These are phyloP conservation scores for Harpegnathos saltator DNA, from an alignment of 1,140 invertebrate genomes.

Conservation along the genomic window DNA sequence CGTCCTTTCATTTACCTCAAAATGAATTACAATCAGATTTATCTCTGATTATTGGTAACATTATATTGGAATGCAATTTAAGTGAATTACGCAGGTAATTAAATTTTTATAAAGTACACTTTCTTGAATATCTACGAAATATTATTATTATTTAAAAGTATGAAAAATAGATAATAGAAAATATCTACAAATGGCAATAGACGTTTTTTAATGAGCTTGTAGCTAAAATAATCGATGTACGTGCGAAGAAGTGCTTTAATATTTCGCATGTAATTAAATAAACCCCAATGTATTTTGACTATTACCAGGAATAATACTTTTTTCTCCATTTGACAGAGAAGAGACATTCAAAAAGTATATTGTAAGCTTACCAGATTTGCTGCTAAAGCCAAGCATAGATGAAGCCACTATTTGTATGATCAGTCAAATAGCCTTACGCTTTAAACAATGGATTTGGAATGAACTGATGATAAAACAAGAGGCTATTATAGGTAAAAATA, in stretches of 20 bases:
- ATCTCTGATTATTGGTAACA: slow-evolving; percentile 82
- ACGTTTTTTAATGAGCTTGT: no score
- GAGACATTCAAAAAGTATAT: slow-evolving; percentile 79
- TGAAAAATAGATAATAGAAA: no score
- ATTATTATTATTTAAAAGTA: no score
- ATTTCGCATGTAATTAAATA: neutral
- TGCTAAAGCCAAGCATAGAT: slow-evolving; percentile 77
- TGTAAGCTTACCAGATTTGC: slow-evolving; percentile 76
- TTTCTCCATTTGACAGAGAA: slow-evolving; percentile 71
- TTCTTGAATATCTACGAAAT: neutral
- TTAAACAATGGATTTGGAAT: slow-evolving; percentile 77
- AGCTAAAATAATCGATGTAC: no score
- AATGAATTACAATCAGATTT: slow-evolving; percentile 77
- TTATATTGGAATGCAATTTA: slow-evolving; percentile 82
- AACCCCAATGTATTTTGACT: no score
- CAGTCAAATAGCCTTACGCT: slow-evolving; percentile 78
- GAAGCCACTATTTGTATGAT: slow-evolving; percentile 80
- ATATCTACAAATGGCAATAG: no score
- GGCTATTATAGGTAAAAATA: slow-evolving; percentile 81
- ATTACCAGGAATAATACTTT: neutral
- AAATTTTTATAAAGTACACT: neutral
- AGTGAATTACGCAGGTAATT: slow-evolving; percentile 81
- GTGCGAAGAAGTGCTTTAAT: no score
- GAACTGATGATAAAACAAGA: slow-evolving; percentile 77
- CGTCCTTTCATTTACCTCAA: slow-evolving; percentile 71